These are phyloP conservation scores for Musca domestica DNA, from an alignment of 1,140 invertebrate species.

Conservation along the genomic window DNA sequence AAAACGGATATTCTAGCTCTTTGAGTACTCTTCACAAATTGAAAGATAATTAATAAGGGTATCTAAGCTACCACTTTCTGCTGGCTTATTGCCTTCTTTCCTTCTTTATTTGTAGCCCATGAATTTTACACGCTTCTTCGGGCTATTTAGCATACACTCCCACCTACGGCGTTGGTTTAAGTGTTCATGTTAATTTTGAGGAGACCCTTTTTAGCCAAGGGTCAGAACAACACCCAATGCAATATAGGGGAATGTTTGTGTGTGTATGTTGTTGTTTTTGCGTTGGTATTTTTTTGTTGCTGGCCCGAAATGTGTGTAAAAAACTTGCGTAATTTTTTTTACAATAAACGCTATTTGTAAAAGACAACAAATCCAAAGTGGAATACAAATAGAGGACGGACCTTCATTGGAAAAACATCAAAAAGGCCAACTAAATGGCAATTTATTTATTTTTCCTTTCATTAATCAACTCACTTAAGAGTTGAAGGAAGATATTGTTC, in stretches of 20 bases:
- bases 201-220: too few relatives aligned
- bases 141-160: neutral
- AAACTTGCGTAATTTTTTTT: too few relatives aligned
- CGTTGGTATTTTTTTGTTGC: too few relatives aligned
- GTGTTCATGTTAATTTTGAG: too few relatives aligned
- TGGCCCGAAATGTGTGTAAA: too few relatives aligned
- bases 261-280: too few relatives aligned
- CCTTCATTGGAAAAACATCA: slow-evolving; percentile 9
- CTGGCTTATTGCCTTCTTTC: neutral
- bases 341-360: neutral
- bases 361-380: neutral
- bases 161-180: too few relatives aligned
- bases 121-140: neutral
- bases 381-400: neutral
- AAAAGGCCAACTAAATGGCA: slow-evolving; percentile 17
- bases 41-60: slow-evolving; percentile 14
- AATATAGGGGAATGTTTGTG: neutral
- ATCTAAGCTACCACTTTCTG: neutral
- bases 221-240: neutral
- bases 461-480: slow-evolving; percentile 19
- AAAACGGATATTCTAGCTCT: too few relatives aligned
- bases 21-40: neutral
- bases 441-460: slow-evolving; percentile 20
- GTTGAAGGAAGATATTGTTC: neutral
- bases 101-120: too few relatives aligned